phyloP scores from a whole-genome alignment of 2,113 vertebrate species.

The Entelurus aequoreus region DNA sequence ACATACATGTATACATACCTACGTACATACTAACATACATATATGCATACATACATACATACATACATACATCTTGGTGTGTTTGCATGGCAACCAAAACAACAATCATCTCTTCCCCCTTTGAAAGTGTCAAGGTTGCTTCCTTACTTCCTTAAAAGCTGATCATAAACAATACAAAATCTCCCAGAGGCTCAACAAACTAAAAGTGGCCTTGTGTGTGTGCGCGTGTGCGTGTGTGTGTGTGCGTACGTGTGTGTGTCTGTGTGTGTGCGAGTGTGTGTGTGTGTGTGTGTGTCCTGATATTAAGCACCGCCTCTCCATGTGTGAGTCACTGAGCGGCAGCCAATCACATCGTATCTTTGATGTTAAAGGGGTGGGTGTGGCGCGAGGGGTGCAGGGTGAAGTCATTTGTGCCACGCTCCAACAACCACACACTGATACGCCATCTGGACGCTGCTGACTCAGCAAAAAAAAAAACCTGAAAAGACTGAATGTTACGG shows the following conservation, averaged over 20 bases:
- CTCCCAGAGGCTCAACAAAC: neutral
- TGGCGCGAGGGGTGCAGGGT: conserved; percentile 21
- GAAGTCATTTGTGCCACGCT: conserved; percentile 44
- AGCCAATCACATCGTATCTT: conserved; percentile 44
- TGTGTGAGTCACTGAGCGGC: conserved; percentile 33
- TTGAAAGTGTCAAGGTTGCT: conserved; percentile 35
- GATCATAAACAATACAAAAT: neutral
- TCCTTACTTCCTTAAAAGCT: neutral
- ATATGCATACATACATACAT: too few relatives aligned
- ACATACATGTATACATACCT: neutral
- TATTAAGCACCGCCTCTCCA: conserved; percentile 1
- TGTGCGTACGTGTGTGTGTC: neutral
- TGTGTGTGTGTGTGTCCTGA: too few relatives aligned
- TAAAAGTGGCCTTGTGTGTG: conserved; percentile 7
- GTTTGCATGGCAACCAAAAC: conserved; percentile 39
- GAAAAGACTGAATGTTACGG: neutral
- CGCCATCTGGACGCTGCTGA: conserved; percentile 64
- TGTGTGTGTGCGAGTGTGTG: neutral
- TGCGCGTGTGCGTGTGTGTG: neutral
- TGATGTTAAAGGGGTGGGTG: neutral
- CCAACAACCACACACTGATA: conserved; percentile 49
- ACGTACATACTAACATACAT: neutral
- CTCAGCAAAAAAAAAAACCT: conserved; percentile 45
- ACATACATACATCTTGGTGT: neutral
- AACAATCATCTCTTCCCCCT: conserved; percentile 62